Base-by-base conservation (phyloP, 2,888 invertebrate species). In the Tetrapedia diversipes region DNA sequence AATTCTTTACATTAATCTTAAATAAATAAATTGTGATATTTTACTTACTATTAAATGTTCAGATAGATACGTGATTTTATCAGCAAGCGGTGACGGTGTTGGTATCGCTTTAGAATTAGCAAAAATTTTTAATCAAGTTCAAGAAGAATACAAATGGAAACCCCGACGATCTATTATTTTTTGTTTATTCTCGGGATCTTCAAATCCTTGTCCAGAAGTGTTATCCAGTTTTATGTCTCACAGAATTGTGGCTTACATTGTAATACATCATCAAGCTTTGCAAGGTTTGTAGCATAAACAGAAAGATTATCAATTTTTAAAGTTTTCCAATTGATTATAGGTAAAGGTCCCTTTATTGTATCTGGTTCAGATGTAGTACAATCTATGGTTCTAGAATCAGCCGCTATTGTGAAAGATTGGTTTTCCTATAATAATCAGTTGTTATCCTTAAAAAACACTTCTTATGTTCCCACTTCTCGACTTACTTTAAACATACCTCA, bases 31-130 rank as follows among this genome's bases (percentile, higher is more conserved):
- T 24, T 3, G 6, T 4, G 2, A 11, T 16, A 10, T 19, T 45
- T 60, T 22, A 61, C n/a, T 51, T 22, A 37, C 4, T 53, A 1
- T 37, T 51, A n/a, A 57, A 70, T 65, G 11, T 83, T 76, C 72
- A 91, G 91, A 91, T 61, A 90, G 90, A 80, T 90, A 88, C 61
- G 76, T 91, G 34, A 81, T 91, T 39, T 47, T 91, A 45, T 90
- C 90, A 3, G 86, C 84, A 3, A 87, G 81, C 53, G 86, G 85
- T 2, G 86, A 90, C 37, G 89, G 89, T 37, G 84, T 88, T 24
- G 70, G 77, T 8, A 51, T 90, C 16, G 84, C 85, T 6, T 73
- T 89, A 11, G 80, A 89, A 73, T 72, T 91, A 43, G 86, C 87
- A 1, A 86, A 80, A 69, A 77, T 82, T 47, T 73, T 91, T 4